Conservation (phyloP, 2,888 invertebrate genomes). For the Lasioglossum malachurum region DNA sequence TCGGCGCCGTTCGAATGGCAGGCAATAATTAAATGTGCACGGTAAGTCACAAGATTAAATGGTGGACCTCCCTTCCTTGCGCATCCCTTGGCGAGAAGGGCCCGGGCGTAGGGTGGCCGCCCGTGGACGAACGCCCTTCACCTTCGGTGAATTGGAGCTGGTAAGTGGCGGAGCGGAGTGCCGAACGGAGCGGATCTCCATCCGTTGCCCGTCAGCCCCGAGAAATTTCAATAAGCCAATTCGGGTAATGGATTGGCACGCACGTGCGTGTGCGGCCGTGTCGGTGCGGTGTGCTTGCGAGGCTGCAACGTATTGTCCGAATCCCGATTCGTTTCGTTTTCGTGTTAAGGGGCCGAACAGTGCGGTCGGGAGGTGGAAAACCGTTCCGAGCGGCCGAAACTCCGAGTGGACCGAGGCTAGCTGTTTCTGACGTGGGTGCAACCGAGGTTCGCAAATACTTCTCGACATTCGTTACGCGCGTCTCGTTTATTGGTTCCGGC, state of each 20-base stretch:
- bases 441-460: slow-evolving; percentile 59
- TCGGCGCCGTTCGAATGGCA: slow-evolving; percentile 14
- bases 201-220: slow-evolving; percentile 80
- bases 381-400: slow-evolving; percentile 45
- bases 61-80: slow-evolving; percentile 66
- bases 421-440: slow-evolving; percentile 63
- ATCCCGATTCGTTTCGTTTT: slow-evolving; percentile 70
- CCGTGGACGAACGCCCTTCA: slow-evolving; percentile 30
- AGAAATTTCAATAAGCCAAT: slow-evolving; percentile 85
- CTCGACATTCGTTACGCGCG: slow-evolving; percentile 60
- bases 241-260: slow-evolving; percentile 83
- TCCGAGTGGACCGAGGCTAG: slow-evolving; percentile 57
- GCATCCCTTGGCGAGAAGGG: not conserved
- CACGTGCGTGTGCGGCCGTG: slow-evolving; percentile 65
- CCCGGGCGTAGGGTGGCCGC: slow-evolving; percentile 3
- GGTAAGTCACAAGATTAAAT: slow-evolving; percentile 78
- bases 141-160: slow-evolving; percentile 41
- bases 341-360: not conserved
- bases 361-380: not conserved
- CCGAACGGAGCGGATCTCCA: slow-evolving; percentile 81
- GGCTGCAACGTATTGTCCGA: slow-evolving; percentile 71
- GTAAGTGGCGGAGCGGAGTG: slow-evolving; percentile 79
- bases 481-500: slow-evolving; percentile 61
- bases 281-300: slow-evolving; percentile 54
- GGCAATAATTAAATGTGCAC: slow-evolving; percentile 59